These are phyloP conservation scores for Cryptomyrus ogoouensis DNA, from an alignment of 2,113 vertebrate genomes.

Conservation along the genomic window DNA sequence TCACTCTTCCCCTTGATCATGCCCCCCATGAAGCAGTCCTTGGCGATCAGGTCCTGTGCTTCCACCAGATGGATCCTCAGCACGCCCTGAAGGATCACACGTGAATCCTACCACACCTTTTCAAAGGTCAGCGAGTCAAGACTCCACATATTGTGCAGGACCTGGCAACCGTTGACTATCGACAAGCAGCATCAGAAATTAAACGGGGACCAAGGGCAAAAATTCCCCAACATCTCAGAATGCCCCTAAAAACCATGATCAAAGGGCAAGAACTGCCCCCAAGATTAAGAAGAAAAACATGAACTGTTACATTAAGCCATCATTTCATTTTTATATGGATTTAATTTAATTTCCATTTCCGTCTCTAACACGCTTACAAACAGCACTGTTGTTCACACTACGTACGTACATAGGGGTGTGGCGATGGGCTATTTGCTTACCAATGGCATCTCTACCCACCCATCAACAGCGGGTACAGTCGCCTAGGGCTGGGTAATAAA, in stretches of 20 bases:
- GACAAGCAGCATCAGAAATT: background rate
- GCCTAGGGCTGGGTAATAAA: no score
- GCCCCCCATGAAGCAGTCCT: conserved; percentile 73
- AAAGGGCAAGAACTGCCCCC: background rate
- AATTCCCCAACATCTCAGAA: no score
- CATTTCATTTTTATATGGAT: no score
- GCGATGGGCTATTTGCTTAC: no score
- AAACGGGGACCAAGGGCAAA: background rate
- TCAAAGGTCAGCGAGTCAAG: background rate
- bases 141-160: background rate
- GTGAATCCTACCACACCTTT: background rate
- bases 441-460: no score
- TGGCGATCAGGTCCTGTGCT: conserved; percentile 76
- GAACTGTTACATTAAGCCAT: no score
- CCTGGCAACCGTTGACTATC: background rate
- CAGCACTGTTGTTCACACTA: no score
- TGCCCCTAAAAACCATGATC: background rate
- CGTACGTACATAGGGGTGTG: no score
- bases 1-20: conserved; percentile 83
- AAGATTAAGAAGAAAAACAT: no score
- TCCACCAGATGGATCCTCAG: conserved; percentile 80
- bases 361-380: no score
- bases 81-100: conserved; percentile 59
- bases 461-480: no score
- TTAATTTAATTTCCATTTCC: no score